Evolutionary conservation across 2,797 vertebrate species (phyloP).

Genomic region (Diglossa cyanea): DNA sequence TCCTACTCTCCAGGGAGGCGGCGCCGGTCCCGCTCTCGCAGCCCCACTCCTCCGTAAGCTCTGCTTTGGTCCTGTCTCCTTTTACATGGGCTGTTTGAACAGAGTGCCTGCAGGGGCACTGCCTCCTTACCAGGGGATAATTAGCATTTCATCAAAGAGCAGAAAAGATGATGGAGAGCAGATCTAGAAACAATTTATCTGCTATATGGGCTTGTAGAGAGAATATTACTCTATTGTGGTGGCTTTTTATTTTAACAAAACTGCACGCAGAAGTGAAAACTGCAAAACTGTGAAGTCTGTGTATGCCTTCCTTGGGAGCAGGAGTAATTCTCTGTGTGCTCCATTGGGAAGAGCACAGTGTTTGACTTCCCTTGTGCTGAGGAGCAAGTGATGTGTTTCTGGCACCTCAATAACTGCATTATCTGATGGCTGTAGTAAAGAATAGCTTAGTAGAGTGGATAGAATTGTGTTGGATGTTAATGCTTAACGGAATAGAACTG

Average conservation of each 20-base stretch:
- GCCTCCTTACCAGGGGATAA: rapidly evolving
- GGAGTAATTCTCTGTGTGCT: neutral
- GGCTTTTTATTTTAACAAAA: neutral
- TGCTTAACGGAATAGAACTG: neutral
- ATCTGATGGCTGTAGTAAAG: neutral
- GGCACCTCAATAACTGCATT: neutral
- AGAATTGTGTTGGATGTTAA: neutral
- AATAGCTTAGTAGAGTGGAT: neutral
- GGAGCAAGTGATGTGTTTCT: neutral
- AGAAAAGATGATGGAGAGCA: neutral
- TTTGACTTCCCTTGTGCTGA: neutral
- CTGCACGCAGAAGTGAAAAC: neutral
- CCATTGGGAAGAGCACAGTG: neutral
- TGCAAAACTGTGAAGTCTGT: neutral
- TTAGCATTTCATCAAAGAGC: neutral
- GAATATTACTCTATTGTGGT: neutral
- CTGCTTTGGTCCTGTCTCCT: neutral
- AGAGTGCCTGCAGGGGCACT: neutral
- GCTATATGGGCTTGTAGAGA: rapidly evolving
- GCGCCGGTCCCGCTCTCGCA: conserved; percentile 83
- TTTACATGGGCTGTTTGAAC: no score
- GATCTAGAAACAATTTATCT: neutral
- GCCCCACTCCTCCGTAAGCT: conserved; percentile 90
- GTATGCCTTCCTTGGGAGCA: neutral
- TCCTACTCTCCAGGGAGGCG: conserved; percentile 87